Evolutionary conservation across 1,140 invertebrate genomes (phyloP), one percentile per base, ranked within the genome.

Genomic region (Nasonia vitripennis): DNA sequence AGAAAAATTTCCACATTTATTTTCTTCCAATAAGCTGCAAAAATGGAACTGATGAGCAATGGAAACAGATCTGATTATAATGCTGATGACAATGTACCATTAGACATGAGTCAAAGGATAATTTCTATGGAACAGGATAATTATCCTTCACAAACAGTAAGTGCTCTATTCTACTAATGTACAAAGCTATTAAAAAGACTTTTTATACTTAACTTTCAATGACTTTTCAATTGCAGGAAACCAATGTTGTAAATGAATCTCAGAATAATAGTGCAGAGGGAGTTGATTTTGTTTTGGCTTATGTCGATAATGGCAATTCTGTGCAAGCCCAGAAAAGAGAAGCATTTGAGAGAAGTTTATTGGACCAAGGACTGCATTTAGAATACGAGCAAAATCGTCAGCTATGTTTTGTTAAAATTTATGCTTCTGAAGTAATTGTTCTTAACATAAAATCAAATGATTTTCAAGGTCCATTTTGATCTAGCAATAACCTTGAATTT

Each of bases 401-500:
- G 62, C 93, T 96, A 81, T 93, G 94, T 90, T 96, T 96, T 91
- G 92, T 96, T 77, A 96, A 96, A 94, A 95, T 99, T 51, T 96
- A 97, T 92, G 97, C 96, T 1, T 96, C 98, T 0, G 94, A 95
- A 87, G 91, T 91, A 84, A 80, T 81, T 78, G 23, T 70, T 62
- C 20, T 20, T 62, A 6, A 20, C 1, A 62, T 62, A 20, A 62
- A 62, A n/a, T 62, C 6, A 20, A 20, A 62, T 5, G 17, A 6
- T 62, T 62, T 6, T 62, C 55, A 55, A 17, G 17, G 17, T 55
- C 12, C 17, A 62, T 62, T 62, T 62, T 62, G 17, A 55, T 20
- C n/a, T 62, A 62, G 20, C 20, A 85, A 55, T 85, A n/a, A 70
- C 34, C 6, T 51, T 77, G n/a, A 62, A 70, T 31, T 31, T 78